These are phyloP conservation scores for Nasonia oneida DNA, from an alignment of 2,888 invertebrate species.

Conservation along the genomic window DNA sequence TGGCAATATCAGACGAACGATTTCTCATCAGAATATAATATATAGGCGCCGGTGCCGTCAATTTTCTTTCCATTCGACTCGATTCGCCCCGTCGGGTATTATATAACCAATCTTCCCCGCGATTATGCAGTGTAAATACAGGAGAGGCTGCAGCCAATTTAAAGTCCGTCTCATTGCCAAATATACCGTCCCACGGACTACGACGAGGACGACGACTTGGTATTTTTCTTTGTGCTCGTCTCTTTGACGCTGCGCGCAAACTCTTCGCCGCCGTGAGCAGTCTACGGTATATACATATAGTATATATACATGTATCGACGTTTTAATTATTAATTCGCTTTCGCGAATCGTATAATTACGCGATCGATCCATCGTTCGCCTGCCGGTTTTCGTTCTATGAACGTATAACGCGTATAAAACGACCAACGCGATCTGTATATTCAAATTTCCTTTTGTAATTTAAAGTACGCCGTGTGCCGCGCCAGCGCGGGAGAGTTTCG, in stretches of 20 bases:
- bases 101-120: slow-evolving; percentile 39
- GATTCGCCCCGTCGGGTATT: neutral
- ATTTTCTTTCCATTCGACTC: slow-evolving; percentile 16
- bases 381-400: neutral
- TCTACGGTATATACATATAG: neutral
- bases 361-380: neutral
- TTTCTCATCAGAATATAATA: neutral
- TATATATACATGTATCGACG: neutral
- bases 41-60: neutral
- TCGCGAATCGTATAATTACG: neutral
- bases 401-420: neutral
- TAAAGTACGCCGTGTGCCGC: neutral
- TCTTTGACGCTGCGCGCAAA: neutral
- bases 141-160: slow-evolving; percentile 19
- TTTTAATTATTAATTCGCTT: neutral
- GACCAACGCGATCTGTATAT: neutral
- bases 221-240: neutral
- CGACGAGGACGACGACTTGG: neutral
- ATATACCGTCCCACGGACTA: neutral
- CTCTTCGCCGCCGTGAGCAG: neutral
- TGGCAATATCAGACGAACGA: slow-evolving; percentile 2
- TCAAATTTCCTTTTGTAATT: neutral
- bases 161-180: slow-evolving; percentile 41
- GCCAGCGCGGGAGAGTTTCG: neutral
- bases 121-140: slow-evolving; percentile 48